Evolutionary conservation across 2,888 invertebrate genomes (phyloP).

Genomic region (Cephus pulcher): DNA sequence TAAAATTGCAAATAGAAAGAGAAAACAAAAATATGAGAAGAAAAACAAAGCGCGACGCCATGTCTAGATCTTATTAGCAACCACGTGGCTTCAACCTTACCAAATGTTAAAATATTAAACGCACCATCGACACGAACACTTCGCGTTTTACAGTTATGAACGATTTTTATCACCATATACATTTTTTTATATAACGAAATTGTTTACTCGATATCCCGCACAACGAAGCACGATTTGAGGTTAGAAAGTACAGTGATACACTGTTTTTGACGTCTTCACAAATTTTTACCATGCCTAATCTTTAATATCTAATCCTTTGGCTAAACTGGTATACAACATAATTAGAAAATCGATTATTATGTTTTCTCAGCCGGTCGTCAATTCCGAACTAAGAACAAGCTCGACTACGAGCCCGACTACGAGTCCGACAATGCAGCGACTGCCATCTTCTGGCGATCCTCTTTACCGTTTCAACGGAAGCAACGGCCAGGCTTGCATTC

Average conservation of each 20-base stretch:
- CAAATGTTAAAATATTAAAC: background rate
- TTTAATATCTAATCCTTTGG: background rate
- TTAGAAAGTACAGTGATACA: background rate
- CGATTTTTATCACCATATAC: background rate
- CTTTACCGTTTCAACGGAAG: slow-evolving; percentile 78
- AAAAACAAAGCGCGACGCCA: background rate
- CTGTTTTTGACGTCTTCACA: background rate
- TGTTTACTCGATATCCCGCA: background rate
- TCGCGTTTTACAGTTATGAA: background rate
- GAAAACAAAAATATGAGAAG: no score
- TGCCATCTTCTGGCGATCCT: slow-evolving; percentile 56
- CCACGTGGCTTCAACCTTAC: background rate
- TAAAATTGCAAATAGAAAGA: background rate
- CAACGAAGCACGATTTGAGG: background rate
- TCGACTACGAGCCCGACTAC: slow-evolving; percentile 47
- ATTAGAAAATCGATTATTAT: background rate
- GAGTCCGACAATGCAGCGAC: slow-evolving; percentile 64
- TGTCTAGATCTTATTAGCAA: background rate
- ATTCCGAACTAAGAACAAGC: slow-evolving; percentile 61
- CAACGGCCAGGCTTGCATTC: slow-evolving; percentile 82
- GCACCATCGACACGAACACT: background rate
- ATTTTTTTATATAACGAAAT: background rate
- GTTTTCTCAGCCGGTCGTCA: slow-evolving; percentile 36
- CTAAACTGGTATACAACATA: background rate
- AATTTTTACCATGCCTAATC: background rate